Evolutionary conservation across 2,797 vertebrate genomes (phyloP).

Genomic region (Falco naumanni): DNA sequence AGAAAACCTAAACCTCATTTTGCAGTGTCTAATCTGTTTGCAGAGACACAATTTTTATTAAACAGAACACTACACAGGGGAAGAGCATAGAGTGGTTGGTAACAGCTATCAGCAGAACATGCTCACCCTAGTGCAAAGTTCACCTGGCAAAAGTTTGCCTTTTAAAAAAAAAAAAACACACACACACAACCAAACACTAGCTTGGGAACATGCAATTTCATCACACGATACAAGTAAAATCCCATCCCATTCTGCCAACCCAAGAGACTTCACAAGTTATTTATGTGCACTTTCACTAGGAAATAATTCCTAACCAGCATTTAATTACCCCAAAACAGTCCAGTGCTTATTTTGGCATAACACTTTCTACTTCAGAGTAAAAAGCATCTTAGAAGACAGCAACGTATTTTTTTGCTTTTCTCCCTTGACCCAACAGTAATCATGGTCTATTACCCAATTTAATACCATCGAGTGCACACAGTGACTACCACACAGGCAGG

Average conservation of each 20-base stretch:
- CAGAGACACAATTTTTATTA: background rate
- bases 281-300: background rate
- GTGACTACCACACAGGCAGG: background rate
- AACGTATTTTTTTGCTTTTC: background rate
- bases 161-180: background rate
- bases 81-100: rapidly evolving
- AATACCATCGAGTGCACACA: rapidly evolving
- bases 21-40: background rate
- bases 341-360: background rate
- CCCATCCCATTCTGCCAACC: background rate
- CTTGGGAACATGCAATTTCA: background rate
- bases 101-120: background rate
- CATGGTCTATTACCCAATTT: background rate
- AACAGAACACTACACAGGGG: background rate
- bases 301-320: background rate
- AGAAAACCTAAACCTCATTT: background rate
- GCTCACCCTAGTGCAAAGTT: background rate
- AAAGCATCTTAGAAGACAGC: background rate
- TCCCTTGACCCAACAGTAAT: background rate
- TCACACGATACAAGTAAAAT: background rate
- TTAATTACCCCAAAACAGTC: background rate
- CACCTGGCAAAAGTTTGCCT: background rate
- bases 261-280: rapidly evolving
- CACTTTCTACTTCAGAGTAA: background rate
- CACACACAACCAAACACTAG: too few species aligned